Evolutionary conservation across 1,140 invertebrate genomes (phyloP).

Genomic region (Caenorhabditis elegans): WBcel235 BX284605.5:18639001-18639500

Average conservation of each 20-base stretch:
- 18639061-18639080: not conserved
- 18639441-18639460: not conserved
- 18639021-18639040: not conserved
- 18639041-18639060: not conserved
- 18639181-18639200: conserved; percentile 3
- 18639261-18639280: conserved; percentile 9
- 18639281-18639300: not conserved
- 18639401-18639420: not conserved
- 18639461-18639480: not conserved
- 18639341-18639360: not conserved
- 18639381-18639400: not conserved
- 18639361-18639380: not conserved
- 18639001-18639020: conserved; percentile 18
- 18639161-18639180: not conserved
- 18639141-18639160: conserved; percentile 19
- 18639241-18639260: not conserved
- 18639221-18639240: conserved; percentile 20
- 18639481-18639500: not conserved
- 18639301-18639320: not conserved
- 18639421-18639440: conserved; percentile 5
- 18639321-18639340: not conserved
- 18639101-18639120: not conserved
- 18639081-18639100: not conserved
- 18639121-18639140: not conserved
- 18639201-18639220: not conserved